A percentile compares a stretch with the other conserved stretches of the same genome.
phyloP scores from a whole-genome alignment of 2,888 invertebrate genomes.

The Stenichneumon culpator region DNA sequence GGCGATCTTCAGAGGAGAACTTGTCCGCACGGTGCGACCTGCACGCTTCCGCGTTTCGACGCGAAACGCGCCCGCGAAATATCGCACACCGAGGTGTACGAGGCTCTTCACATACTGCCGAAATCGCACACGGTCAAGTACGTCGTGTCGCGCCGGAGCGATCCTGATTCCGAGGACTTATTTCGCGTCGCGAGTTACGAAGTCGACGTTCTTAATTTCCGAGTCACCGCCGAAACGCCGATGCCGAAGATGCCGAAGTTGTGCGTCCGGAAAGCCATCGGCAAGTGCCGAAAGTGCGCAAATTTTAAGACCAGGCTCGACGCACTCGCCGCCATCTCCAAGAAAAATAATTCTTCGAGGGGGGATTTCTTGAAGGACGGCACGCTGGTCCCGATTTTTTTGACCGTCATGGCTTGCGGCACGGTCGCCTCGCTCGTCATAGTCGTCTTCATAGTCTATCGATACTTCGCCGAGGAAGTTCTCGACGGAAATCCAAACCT shows the following conservation, averaged over 20 bases:
- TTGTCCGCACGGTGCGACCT: conserved; percentile 71
- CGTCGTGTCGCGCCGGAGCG: conserved; percentile 70
- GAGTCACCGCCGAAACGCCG: conserved; percentile 72
- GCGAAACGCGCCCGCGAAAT: conserved; percentile 70
- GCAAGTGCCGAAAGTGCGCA: conserved; percentile 77
- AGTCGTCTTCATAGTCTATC: conserved; percentile 88
- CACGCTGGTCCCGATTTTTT: conserved; percentile 88
- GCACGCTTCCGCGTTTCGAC: conserved; percentile 75
- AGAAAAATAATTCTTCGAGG: conserved; percentile 23
- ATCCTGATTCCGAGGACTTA: conserved; percentile 66
- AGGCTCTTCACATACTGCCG: conserved; percentile 76
- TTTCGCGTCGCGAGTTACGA: conserved; percentile 74
- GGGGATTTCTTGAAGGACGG: conserved; percentile 76
- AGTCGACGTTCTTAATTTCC: conserved; percentile 71
- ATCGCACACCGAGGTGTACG: conserved; percentile 77
- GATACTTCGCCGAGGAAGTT: conserved; percentile 88
- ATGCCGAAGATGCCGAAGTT: conserved; percentile 73
- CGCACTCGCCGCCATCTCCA: conserved; percentile 5
- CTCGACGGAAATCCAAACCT: conserved; percentile 89
- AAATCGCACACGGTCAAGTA: conserved; percentile 77
- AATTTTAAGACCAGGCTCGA: conserved; percentile 75
- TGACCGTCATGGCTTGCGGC: conserved; percentile 89
- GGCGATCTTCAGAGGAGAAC: conserved; percentile 73
- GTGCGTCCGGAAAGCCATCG: conserved; percentile 73
- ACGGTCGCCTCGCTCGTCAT: conserved; percentile 89